Evolutionary conservation across 2,797 vertebrate genomes (phyloP).

Genomic region (Peromyscus eremicus): DNA sequence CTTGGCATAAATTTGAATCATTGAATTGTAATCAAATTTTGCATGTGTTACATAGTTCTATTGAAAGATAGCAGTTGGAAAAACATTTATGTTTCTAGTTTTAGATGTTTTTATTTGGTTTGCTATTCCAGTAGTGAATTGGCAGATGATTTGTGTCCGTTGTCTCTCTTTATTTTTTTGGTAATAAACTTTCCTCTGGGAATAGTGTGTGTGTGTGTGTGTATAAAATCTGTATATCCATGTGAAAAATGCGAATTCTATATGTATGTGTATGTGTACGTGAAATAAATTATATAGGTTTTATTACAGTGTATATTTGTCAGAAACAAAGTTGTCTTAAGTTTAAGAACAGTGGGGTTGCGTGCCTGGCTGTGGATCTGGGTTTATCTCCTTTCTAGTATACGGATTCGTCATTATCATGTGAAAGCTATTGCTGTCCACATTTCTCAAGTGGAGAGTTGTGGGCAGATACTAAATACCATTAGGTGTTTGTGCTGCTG

Average conservation of each 20-base stretch:
- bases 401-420: not conserved
- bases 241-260: not conserved
- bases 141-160: conserved; percentile 18
- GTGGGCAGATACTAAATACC: not conserved
- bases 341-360: not conserved
- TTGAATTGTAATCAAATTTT: conserved; percentile 51
- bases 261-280: not conserved
- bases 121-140: conserved; percentile 45
- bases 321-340: conserved; percentile 2
- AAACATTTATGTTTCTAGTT: not conserved
- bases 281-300: not conserved
- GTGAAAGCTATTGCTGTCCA: conserved; percentile 5
- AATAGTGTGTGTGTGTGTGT: no score
- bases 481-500: not conserved
- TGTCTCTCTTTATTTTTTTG: conserved; percentile 49
- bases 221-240: not conserved
- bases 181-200: conserved; percentile 26
- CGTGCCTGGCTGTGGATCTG: conserved; percentile 1
- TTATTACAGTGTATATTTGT: not conserved
- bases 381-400: not conserved
- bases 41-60: not conserved
- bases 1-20: conserved; percentile 48
- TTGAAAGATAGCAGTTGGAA: conserved; percentile 33
- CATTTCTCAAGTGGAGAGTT: conserved; percentile 33
- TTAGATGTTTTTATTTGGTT: not conserved